Evolutionary conservation across 2,113 vertebrate genomes (phyloP).

Genomic region (Ammodytes marinus): DNA sequence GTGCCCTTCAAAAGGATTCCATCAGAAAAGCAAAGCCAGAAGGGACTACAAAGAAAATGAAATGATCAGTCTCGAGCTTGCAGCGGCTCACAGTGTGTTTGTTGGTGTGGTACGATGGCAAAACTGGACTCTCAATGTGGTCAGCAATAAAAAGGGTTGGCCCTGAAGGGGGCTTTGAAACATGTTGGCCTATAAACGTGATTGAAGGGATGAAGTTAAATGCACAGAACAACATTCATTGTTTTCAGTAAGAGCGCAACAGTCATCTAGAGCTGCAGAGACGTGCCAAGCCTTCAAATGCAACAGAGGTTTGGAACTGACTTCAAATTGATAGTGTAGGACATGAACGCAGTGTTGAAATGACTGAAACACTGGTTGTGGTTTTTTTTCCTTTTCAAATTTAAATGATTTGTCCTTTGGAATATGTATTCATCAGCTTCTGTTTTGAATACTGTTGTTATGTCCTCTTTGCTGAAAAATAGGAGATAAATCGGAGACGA

Average conservation of each 20-base stretch:
- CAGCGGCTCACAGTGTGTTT: not conserved
- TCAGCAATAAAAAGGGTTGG: slow-evolving; percentile 31
- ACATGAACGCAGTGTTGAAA: not conserved
- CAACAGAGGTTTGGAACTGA: too few relatives aligned
- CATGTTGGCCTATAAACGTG: slow-evolving; percentile 38
- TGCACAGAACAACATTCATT: not conserved
- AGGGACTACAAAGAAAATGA: slow-evolving; percentile 45
- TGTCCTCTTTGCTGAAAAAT: not conserved
- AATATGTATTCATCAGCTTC: not conserved
- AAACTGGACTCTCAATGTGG: slow-evolving; percentile 23
- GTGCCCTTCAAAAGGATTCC: slow-evolving; percentile 49
- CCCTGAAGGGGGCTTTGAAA: slow-evolving; percentile 39
- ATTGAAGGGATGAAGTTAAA: slow-evolving; percentile 2
- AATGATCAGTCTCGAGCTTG: slow-evolving; percentile 49
- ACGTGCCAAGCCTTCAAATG: not conserved
- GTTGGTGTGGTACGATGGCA: slow-evolving; percentile 13
- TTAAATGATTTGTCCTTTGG: not conserved
- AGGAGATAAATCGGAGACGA: too few relatives aligned
- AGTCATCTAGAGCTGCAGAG: not conserved
- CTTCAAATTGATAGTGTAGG: not conserved
- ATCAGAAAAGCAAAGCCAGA: slow-evolving; percentile 52
- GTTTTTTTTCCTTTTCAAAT: too few relatives aligned
- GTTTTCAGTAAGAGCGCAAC: not conserved
- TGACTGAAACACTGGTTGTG: too few relatives aligned
- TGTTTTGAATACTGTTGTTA: not conserved